These are phyloP conservation scores for Argyrosomus regius DNA, from an alignment of 2,797 vertebrate species.

Conservation along the genomic window DNA sequence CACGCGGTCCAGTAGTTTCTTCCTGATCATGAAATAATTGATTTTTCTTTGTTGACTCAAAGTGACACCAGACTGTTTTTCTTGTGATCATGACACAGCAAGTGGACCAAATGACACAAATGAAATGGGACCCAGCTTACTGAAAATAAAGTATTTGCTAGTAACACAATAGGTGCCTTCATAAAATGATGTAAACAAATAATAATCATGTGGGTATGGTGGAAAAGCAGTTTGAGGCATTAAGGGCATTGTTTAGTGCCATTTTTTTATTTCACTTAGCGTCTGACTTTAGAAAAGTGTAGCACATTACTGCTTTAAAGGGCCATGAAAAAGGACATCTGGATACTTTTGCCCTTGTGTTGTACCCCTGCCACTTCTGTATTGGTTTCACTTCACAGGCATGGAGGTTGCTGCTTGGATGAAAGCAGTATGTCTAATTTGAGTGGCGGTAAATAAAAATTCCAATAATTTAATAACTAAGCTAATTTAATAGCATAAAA, in stretches of 20 bases:
- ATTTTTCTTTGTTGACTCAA: not conserved
- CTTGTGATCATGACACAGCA: not conserved
- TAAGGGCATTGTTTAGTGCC: not conserved
- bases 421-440: no score
- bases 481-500: no score
- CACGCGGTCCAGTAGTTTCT: conserved; percentile 5
- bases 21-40: not conserved
- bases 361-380: no score
- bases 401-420: no score
- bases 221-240: not conserved
- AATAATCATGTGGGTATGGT: not conserved
- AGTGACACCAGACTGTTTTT: not conserved
- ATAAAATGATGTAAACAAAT: not conserved
- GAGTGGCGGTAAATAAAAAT: no score
- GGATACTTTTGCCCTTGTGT: no score
- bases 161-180: not conserved
- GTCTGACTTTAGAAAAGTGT: not conserved
- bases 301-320: not conserved
- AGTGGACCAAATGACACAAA: conserved; percentile 2
- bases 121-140: not conserved
- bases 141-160: not conserved
- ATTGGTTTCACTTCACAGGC: no score
- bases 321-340: not conserved
- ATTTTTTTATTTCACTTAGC: not conserved
- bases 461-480: no score